Base-by-base conservation (phyloP, 2,797 vertebrate genomes). In the Morelia viridis region DNA sequence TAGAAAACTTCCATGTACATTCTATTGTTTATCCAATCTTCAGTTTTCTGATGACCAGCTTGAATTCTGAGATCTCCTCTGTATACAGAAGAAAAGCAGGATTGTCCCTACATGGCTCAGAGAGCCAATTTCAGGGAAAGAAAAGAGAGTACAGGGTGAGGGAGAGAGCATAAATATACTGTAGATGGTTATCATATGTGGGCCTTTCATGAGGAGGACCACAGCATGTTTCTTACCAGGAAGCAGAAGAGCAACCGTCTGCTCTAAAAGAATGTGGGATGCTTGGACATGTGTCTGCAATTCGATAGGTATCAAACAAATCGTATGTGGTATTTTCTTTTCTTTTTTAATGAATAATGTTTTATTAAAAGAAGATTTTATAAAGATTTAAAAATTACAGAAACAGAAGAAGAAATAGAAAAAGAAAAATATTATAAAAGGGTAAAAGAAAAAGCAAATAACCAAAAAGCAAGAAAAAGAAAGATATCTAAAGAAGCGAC, bases 131-230 rank as follows among this genome's bases (percentile, higher is more conserved):
- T 90, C n/a, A 12, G 28, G 56, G 58, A 31, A 61, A 57, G 64
- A 62, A 92, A 90, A 90, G 83, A 56, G 41, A 58, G 10, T 64
- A 62, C 84, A 85, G n/a, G 22, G 85, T 17, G 80, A 85, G 57
- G 65, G 65, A 90, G n/a, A 80, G n/a, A 90, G 58, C 80, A 85
- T 50, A 60, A 85, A 50, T 90, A 71, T 2, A 35, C 68, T 71
- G 50, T 68, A 92, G 89, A 83, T 80, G 89, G 84, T 80, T 90
- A 90, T 87, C 58, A 35, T 31, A 92, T 90, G 89, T 57, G 84
- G 84, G 84, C 84, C 62, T 87, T 53, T 92, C 84, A 90, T 80
- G 84, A 62, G 92, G 64, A 76, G 84, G 50, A 80, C 57, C 13
- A 41, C 57, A 76, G 65, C n/a, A 87, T 87, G 64, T 87, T 87